phyloP scores from a whole-genome alignment of 2,797 vertebrate genomes.

The Mareca penelope region DNA sequence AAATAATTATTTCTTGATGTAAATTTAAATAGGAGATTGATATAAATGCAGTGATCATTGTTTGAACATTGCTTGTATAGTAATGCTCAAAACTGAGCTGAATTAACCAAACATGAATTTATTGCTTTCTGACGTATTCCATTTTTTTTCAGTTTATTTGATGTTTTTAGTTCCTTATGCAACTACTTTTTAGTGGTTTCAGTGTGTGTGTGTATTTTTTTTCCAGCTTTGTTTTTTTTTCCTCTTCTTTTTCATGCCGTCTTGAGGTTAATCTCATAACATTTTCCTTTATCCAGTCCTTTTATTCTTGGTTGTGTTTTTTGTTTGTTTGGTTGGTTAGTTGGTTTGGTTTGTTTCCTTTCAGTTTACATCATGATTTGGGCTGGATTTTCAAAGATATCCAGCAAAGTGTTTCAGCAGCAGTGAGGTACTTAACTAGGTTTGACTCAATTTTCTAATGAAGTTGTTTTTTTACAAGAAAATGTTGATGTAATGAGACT shows the following conservation, averaged over 20 bases:
- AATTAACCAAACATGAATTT: neutral
- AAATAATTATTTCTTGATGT: neutral
- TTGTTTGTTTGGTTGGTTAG: too few relatives aligned
- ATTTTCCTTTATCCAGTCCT: neutral
- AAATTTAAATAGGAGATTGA: neutral
- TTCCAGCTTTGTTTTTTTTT: neutral
- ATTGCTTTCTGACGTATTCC: neutral
- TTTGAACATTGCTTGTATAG: neutral
- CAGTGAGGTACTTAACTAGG: neutral
- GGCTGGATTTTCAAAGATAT: neutral
- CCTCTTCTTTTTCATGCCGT: fast-evolving
- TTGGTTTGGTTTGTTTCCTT: neutral
- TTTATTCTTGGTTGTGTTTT: neutral
- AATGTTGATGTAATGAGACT: neutral
- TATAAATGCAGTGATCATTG: neutral
- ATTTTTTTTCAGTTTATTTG: neutral
- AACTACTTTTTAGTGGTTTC: neutral
- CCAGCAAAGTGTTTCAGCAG: neutral
- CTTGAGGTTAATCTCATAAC: neutral
- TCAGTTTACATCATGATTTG: neutral
- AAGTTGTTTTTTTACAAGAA: neutral
- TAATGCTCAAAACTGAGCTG: neutral
- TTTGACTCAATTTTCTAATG: neutral
- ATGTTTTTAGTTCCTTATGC: neutral
- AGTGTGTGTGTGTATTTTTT: too few relatives aligned